These are phyloP conservation scores for Mellilla xanthometata DNA, from an alignment of 2,888 invertebrate genomes.

Conservation along the genomic window DNA sequence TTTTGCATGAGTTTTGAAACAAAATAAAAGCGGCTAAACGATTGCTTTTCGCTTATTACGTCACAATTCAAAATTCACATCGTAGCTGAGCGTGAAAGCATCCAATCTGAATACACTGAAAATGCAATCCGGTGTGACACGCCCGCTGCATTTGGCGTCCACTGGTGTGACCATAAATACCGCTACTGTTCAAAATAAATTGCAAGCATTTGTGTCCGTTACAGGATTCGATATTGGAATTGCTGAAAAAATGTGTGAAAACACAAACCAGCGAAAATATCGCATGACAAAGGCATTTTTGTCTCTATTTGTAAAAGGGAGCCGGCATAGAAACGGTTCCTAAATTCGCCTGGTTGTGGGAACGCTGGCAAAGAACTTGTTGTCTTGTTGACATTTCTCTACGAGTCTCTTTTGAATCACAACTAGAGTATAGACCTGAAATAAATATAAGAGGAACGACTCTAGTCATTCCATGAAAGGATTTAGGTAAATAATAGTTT, in stretches of 20 bases:
- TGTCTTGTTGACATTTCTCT: too few relatives aligned
- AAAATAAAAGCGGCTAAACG: neutral
- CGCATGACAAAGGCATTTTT: conserved; percentile 13
- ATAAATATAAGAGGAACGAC: too few relatives aligned
- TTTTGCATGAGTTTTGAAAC: too few relatives aligned
- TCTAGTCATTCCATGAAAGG: too few relatives aligned
- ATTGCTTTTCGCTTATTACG: neutral
- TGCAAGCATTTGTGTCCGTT: conserved; percentile 26
- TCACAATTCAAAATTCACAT: conserved; percentile 1
- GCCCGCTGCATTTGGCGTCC: conserved; percentile 26
- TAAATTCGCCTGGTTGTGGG: too few relatives aligned
- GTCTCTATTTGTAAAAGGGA: neutral
- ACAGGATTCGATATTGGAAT: conserved; percentile 22
- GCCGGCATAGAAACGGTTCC: too few relatives aligned
- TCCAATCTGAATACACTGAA: conserved; percentile 27
- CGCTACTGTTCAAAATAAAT: conserved; percentile 26
- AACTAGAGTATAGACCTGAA: too few relatives aligned
- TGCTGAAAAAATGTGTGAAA: conserved; percentile 15
- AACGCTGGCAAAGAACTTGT: too few relatives aligned
- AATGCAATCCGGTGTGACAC: conserved; percentile 31
- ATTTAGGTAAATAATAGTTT: too few relatives aligned
- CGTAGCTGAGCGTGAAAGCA: conserved; percentile 19
- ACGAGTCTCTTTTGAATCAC: too few relatives aligned
- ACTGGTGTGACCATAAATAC: conserved; percentile 28
- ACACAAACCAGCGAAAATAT: conserved; percentile 10